Evolutionary conservation across 2,113 vertebrate genomes (phyloP).

Genomic region (Aramus guarauna): DNA sequence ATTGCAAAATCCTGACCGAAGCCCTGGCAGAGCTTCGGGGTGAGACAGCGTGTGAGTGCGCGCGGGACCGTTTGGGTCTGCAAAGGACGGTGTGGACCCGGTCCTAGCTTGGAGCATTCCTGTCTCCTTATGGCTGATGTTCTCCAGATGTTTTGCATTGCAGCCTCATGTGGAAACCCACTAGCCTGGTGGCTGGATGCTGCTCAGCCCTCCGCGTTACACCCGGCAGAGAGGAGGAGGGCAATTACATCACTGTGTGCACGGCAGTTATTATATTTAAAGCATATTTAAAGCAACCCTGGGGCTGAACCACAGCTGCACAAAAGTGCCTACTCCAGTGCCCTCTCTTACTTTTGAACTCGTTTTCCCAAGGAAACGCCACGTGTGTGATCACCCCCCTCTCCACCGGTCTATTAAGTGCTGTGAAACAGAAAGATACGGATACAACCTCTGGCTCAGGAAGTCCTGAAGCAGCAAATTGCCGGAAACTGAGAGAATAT

Average conservation of each 20-base stretch:
- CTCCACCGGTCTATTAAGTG: neutral
- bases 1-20: rapidly evolving
- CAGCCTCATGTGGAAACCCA: slow-evolving; percentile 11
- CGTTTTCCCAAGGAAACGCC: neutral
- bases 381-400: rapidly evolving
- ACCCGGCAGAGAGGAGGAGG: neutral
- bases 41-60: neutral
- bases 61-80: neutral
- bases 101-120: slow-evolving; percentile 27
- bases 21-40: neutral
- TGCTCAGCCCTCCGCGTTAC: neutral
- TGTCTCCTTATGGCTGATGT: slow-evolving; percentile 12
- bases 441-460: slow-evolving; percentile 38
- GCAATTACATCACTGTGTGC: rapidly evolving
- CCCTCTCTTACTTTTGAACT: neutral
- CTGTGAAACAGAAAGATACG: neutral
- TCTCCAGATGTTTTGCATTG: slow-evolving; percentile 58
- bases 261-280: neutral
- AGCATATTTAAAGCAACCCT: neutral
- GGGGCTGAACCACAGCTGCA: neutral
- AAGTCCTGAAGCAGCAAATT: slow-evolving; percentile 40
- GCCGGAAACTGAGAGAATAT: slow-evolving; percentile 17
- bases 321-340: neutral
- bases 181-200: neutral
- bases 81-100: neutral